Evolutionary conservation across 2,888 invertebrate genomes (phyloP).

Genomic region (Agrypnus murinus): DNA sequence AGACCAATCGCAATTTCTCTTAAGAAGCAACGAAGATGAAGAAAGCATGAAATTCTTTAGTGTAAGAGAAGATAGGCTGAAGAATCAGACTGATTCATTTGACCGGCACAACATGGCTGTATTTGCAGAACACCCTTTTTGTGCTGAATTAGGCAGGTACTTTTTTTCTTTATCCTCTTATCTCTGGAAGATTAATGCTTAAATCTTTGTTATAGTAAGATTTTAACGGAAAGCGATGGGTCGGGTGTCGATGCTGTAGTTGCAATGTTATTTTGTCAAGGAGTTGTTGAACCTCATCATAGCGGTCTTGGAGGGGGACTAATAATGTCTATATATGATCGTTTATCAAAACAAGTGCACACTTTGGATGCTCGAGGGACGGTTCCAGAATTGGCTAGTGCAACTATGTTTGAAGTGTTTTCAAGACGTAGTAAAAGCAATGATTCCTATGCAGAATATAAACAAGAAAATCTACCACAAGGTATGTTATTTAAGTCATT

Average conservation of each 20-base stretch:
- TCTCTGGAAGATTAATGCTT: neutral
- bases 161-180: neutral
- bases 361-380: conserved; percentile 25
- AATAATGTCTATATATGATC: conserved; percentile 21
- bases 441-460: too few species aligned
- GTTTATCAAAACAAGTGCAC: neutral
- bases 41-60: neutral
- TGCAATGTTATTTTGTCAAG: conserved; percentile 33
- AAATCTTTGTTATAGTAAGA: conserved; percentile 1
- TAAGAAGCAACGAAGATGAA: neutral
- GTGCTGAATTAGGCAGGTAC: conserved; percentile 1
- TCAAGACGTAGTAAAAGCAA: too few species aligned
- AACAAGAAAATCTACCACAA: too few species aligned
- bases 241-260: conserved; percentile 27
- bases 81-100: neutral
- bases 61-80: neutral
- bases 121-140: conserved; percentile 3
- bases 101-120: neutral
- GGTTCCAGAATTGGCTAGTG: conserved; percentile 11
- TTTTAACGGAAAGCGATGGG: too few species aligned
- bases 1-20: neutral
- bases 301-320: conserved; percentile 34
- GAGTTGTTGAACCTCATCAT: conserved; percentile 22
- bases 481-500: too few species aligned
- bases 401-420: conserved; percentile 13